These are phyloP conservation scores for Rallus limicola DNA, from an alignment of 2,113 vertebrate genomes.

Conservation along the genomic window DNA sequence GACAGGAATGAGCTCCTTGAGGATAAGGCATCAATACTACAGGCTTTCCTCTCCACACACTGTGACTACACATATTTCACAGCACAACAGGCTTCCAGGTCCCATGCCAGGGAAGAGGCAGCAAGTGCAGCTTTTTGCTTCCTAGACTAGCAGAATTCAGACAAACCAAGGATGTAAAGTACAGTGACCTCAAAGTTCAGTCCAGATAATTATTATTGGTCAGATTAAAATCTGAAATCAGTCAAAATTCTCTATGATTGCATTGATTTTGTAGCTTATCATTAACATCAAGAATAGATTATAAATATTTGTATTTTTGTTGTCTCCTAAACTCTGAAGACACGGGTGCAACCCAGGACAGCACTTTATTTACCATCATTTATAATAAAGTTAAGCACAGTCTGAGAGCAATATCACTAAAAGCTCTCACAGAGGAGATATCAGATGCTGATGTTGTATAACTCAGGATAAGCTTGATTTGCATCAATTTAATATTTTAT, in stretches of 20 bases:
- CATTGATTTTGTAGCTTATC: background rate
- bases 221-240: background rate
- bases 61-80: background rate
- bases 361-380: background rate
- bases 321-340: background rate
- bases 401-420: background rate
- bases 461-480: background rate
- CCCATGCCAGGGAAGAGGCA: accelerated
- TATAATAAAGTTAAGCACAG: background rate
- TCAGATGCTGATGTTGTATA: background rate
- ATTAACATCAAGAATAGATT: background rate
- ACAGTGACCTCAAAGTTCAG: background rate
- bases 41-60: background rate
- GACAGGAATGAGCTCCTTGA: background rate
- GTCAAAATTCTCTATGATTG: background rate
- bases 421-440: background rate
- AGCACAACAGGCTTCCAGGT: background rate
- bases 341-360: background rate
- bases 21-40: accelerated
- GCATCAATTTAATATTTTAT: background rate
- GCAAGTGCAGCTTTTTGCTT: background rate
- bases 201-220: background rate
- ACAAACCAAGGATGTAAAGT: background rate
- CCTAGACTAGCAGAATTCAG: background rate
- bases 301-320: background rate